A percentile compares a stretch with the other conserved stretches of the same genome.
Evolutionary conservation across 2,888 invertebrate species (phyloP).

Genomic region (Cecidostiba fungosa): DNA sequence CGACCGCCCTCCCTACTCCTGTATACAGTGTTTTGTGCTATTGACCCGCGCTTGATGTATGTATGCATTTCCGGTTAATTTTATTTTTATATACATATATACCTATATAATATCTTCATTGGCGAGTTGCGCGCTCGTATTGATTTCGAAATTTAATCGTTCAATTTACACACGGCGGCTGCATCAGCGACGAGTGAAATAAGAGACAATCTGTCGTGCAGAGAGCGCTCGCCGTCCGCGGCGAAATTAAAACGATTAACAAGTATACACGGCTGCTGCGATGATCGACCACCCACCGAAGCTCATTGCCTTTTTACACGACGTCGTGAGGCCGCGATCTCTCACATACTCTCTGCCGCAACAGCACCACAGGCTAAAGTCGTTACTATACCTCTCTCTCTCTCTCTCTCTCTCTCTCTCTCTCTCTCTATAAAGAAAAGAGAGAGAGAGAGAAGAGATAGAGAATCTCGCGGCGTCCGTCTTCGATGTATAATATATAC

Average conservation of each 20-base stretch:
- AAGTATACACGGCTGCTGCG: conserved; percentile 29
- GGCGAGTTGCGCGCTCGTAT: not conserved
- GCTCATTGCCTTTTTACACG: conserved; percentile 67
- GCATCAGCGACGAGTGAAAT: not conserved
- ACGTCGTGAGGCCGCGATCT: conserved; percentile 25
- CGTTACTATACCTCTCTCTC: conserved; percentile 63
- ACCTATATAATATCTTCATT: not conserved
- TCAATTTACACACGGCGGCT: not conserved
- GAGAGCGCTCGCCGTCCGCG: not conserved
- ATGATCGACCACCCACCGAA: conserved; percentile 64
- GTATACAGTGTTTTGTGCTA: conserved; percentile 46
- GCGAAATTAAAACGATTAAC: conserved; percentile 44
- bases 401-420: not conserved
- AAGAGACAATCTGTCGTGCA: not conserved
- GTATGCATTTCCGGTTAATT: not conserved
- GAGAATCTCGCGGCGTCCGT: conserved; percentile 61
- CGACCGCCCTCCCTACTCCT: not conserved
- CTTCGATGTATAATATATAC: not conserved
- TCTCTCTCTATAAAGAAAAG: not conserved
- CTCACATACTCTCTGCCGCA: conserved; percentile 29
- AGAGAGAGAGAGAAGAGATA: conserved; percentile 21
- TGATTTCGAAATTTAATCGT: conserved; percentile 16
- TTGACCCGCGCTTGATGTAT: conserved; percentile 39
- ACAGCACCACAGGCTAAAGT: conserved; percentile 47
- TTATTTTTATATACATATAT: not conserved